phyloP scores from a whole-genome alignment of 2,888 invertebrate genomes.

The Epistrophella euchroma region DNA sequence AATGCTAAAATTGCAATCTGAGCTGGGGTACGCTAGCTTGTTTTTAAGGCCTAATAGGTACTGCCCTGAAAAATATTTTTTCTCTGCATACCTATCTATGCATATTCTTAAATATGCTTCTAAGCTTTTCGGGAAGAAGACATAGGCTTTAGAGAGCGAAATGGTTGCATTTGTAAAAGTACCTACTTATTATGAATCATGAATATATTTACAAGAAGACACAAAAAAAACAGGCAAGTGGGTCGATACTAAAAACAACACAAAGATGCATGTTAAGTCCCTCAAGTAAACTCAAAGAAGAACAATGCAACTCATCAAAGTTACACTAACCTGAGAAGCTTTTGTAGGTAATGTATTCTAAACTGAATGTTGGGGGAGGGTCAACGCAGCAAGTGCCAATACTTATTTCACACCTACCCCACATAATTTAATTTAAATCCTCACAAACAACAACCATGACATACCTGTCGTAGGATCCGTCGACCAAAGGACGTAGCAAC shows the following conservation, averaged over 20 bases:
- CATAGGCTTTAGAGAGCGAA: neutral
- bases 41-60: no score
- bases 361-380: neutral
- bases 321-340: conserved; percentile 41
- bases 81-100: no score
- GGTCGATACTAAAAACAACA: conserved; percentile 35
- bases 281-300: conserved; percentile 29
- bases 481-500: conserved; percentile 94
- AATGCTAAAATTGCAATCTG: no score
- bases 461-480: conserved; percentile 87
- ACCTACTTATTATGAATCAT: no score
- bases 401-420: conserved; percentile 5
- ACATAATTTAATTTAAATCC: conserved; percentile 2
- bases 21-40: no score
- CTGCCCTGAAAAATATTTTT: no score
- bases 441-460: neutral
- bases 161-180: neutral
- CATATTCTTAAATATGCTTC: no score
- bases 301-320: conserved; percentile 50
- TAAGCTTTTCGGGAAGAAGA: no score
- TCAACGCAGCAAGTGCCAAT: neutral
- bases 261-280: conserved; percentile 21
- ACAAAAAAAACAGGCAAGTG: conserved; percentile 3
- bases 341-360: neutral
- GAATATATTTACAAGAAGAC: neutral